Percentiles rank a stretch among this genome's conserved stretches.
Conservation (phyloP, 2,113 vertebrate genomes). For the Calypte anna region DNA sequence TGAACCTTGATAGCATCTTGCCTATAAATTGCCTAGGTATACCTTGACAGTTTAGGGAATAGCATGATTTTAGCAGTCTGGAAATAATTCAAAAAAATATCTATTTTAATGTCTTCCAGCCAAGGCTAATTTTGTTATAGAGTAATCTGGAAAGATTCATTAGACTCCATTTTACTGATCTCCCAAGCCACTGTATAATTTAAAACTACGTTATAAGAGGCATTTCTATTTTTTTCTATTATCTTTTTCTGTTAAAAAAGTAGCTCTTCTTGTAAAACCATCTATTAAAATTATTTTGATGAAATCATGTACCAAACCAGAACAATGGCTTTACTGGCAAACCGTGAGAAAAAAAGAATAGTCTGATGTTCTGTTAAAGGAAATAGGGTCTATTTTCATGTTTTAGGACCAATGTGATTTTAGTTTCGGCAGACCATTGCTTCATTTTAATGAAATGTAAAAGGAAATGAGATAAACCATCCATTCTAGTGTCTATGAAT, state of each 20-base stretch:
- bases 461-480: not conserved
- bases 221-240: not conserved
- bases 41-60: not conserved
- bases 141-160: not conserved
- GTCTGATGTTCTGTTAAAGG: not conserved
- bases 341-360: not conserved
- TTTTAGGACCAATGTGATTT: not conserved
- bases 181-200: not conserved
- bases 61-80: not conserved
- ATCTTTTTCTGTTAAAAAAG: not conserved
- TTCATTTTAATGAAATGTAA: not conserved
- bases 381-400: not conserved
- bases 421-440: not conserved
- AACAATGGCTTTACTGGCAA: not conserved
- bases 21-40: not conserved
- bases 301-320: not conserved
- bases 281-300: not conserved
- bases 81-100: not conserved
- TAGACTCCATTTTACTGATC: slow-evolving; percentile 1
- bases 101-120: not conserved
- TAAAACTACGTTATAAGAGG: not conserved
- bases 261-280: not conserved
- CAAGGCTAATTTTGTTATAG: not conserved
- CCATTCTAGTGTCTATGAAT: not conserved
- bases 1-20: not conserved